Evolutionary conservation across 2,888 invertebrate genomes (phyloP).

Genomic region (Chrysolina americana): DNA sequence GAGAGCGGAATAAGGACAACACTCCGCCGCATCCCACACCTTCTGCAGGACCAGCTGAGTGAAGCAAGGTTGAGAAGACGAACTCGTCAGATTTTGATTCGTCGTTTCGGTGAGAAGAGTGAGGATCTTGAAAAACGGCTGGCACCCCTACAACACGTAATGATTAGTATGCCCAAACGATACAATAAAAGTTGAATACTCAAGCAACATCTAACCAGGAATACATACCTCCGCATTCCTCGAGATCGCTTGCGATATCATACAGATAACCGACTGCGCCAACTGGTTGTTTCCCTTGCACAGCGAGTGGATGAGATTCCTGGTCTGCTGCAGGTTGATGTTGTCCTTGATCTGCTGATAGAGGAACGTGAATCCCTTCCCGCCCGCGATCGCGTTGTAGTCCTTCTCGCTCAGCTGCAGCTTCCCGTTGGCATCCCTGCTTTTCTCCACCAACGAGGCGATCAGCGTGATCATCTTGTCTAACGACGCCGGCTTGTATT

Average conservation of each 20-base stretch:
- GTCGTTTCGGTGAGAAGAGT: conserved; percentile 84
- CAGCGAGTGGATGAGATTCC: conserved; percentile 91
- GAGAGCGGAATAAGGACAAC: conserved; percentile 91
- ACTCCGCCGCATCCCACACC: conserved; percentile 92
- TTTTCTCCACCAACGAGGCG: conserved; percentile 89
- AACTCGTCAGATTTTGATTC: conserved; percentile 69
- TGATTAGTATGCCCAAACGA: background rate
- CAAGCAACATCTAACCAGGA: too few species aligned
- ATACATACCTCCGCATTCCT: conserved; percentile 86
- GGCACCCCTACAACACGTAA: conserved; percentile 76
- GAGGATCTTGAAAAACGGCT: conserved; percentile 93
- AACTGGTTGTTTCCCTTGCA: conserved; percentile 93
- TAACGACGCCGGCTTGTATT: conserved; percentile 89
- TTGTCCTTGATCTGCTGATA: conserved; percentile 96
- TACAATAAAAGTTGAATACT: too few species aligned
- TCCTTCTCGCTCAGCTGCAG: conserved; percentile 85
- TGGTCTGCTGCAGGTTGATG: conserved; percentile 92
- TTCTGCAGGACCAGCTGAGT: conserved; percentile 89
- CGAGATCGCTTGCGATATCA: conserved; percentile 92
- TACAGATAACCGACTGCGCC: conserved; percentile 89
- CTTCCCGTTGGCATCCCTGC: conserved; percentile 82
- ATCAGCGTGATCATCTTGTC: conserved; percentile 97
- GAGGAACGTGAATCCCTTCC: conserved; percentile 94
- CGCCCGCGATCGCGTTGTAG: conserved; percentile 86
- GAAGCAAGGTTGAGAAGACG: conserved; percentile 90